phyloP scores from a whole-genome alignment of 2,797 vertebrate species.

The Danio aesculapii region DNA sequence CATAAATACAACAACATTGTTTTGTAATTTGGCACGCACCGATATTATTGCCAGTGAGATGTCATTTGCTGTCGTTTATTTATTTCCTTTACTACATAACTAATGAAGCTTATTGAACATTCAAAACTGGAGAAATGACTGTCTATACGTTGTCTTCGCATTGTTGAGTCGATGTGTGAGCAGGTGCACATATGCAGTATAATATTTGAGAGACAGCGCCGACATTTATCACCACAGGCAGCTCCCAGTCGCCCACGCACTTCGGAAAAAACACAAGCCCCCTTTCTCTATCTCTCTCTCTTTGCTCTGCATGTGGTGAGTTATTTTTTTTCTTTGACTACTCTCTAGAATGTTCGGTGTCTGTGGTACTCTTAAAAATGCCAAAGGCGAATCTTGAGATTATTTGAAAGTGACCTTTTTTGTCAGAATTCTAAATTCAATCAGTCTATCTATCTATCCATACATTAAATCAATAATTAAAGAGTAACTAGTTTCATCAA shows the following conservation, averaged over 20 bases:
- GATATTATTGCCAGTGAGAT: neutral
- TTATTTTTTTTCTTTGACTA: constrained; percentile 12
- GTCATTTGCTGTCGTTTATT: neutral
- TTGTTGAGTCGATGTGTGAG: constrained; percentile 15
- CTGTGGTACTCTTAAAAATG: neutral
- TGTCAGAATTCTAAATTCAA: neutral
- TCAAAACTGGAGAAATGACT: constrained; percentile 6
- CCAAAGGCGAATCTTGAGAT: constrained; percentile 8
- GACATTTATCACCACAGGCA: constrained; percentile 56
- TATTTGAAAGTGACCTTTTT: neutral
- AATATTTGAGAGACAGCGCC: constrained; percentile 45
- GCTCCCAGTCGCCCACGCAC: constrained; percentile 55
- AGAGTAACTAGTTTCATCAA: neutral
- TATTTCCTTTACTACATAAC: neutral
- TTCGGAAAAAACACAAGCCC: constrained; percentile 28
- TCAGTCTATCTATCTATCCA: neutral
- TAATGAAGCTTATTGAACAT: neutral
- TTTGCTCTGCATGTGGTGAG: constrained; percentile 17
- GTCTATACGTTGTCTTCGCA: constrained; percentile 15
- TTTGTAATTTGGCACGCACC: neutral
- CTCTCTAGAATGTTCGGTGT: constrained; percentile 31
- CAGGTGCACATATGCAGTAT: constrained; percentile 44
- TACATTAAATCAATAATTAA: neutral
- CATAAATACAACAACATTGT: neutral
- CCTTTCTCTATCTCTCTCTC: neutral